phyloP scores from a whole-genome alignment of 1,140 invertebrate species.

The Lycorma delicatula region DNA sequence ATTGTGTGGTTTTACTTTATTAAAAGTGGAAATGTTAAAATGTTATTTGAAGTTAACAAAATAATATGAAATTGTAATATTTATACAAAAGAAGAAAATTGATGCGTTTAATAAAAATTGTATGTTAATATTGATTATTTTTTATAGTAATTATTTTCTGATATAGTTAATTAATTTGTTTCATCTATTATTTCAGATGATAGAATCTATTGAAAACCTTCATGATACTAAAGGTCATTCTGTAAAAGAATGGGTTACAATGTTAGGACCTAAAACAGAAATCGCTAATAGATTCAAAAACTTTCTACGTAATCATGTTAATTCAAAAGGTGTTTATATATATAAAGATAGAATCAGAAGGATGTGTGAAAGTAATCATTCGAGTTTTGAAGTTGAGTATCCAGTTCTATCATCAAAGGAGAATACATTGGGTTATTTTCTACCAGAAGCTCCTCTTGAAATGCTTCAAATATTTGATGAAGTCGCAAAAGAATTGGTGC shows the following conservation, averaged over 20 bases:
- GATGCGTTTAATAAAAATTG: background rate
- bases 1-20: too few relatives aligned
- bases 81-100: background rate
- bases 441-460: constrained; percentile 94
- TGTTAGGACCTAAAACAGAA: constrained; percentile 92
- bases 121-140: background rate
- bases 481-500: constrained; percentile 85
- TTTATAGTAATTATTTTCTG: too few relatives aligned
- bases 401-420: constrained; percentile 80
- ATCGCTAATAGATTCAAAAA: constrained; percentile 96
- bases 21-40: too few relatives aligned
- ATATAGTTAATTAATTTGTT: too few relatives aligned
- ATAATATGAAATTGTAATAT: too few relatives aligned
- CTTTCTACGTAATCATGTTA: constrained; percentile 84
- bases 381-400: constrained; percentile 92
- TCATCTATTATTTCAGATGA: constrained; percentile 48
- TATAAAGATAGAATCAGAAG: constrained; percentile 88
- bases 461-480: constrained; percentile 94
- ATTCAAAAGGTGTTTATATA: constrained; percentile 62
- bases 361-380: constrained; percentile 89
- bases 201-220: constrained; percentile 96
- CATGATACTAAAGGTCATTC: constrained; percentile 91
- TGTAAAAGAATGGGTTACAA: constrained; percentile 91
- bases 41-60: too few relatives aligned
- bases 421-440: constrained; percentile 89